phyloP scores from a whole-genome alignment of 1,140 invertebrate species.

The Drosophila jambulina region DNA sequence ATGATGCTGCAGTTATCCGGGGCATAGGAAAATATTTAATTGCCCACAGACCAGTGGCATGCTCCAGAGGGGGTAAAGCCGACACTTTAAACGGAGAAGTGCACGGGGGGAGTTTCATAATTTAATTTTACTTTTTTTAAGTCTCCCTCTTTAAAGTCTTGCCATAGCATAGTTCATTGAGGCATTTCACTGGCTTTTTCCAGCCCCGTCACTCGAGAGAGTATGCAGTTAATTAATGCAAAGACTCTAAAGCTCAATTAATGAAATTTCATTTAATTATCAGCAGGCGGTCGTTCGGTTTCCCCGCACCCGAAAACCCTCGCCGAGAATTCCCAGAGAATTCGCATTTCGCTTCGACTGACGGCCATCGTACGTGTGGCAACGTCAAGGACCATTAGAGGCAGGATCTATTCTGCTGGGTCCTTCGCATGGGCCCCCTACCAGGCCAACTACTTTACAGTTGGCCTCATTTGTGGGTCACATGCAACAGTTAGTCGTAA shows the following conservation, averaged over 20 bases:
- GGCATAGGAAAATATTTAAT: conserved; percentile 55
- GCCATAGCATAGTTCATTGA: conserved; percentile 12
- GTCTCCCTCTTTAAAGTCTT: background rate
- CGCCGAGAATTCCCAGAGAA: conserved; percentile 13
- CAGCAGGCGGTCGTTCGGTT: conserved; percentile 34
- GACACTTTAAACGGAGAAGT: background rate
- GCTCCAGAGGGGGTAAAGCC: background rate
- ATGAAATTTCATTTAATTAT: conserved; percentile 80
- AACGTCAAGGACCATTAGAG: conserved; percentile 55
- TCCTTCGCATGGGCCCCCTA: conserved; percentile 13
- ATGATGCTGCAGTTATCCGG: conserved; percentile 59
- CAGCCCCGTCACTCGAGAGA: conserved; percentile 2
- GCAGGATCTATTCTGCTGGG: conserved; percentile 25
- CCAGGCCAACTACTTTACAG: conserved; percentile 43
- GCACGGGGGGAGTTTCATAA: background rate
- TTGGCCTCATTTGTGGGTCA: conserved; percentile 70
- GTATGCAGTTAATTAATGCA: conserved; percentile 56
- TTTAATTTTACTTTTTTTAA: conserved; percentile 1
- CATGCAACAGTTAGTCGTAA: conserved; percentile 60
- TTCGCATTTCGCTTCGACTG: conserved; percentile 22
- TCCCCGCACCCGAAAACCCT: too few species aligned
- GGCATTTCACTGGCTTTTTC: conserved; percentile 10
- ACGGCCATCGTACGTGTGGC: conserved; percentile 62
- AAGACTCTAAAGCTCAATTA: conserved; percentile 69
- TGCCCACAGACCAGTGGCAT: conserved; percentile 16